These are phyloP conservation scores for Neoniphon sammara DNA, from an alignment of 2,797 vertebrate species.

Conservation along the genomic window DNA sequence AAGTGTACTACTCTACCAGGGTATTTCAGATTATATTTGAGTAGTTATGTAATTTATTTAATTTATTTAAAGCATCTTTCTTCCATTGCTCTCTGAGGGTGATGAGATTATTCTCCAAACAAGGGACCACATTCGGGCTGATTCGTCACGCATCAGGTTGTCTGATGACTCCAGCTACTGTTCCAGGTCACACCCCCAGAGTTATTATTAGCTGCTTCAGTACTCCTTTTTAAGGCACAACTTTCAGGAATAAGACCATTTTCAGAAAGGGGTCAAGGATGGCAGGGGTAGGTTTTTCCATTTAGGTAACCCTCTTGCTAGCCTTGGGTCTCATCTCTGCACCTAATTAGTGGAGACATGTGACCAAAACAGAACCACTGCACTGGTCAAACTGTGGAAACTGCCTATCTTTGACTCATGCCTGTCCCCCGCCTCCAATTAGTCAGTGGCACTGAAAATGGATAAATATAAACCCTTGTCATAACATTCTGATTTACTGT, in stretches of 20 bases:
- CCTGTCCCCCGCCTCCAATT: constrained; percentile 29
- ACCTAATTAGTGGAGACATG: constrained; percentile 75
- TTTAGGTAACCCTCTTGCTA: constrained; percentile 63
- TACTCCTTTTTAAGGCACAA: constrained; percentile 83
- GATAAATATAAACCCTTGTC: constrained; percentile 58
- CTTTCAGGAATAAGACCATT: constrained; percentile 70
- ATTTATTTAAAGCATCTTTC: constrained; percentile 20
- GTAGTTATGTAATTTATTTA: too few species aligned
- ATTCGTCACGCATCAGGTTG: constrained; percentile 75
- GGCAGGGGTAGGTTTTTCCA: constrained; percentile 71
- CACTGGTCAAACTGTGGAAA: constrained; percentile 64
- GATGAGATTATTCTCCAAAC: constrained; percentile 79
- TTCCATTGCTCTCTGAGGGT: constrained; percentile 53
- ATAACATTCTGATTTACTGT: constrained; percentile 21
- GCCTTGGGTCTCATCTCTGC: constrained; percentile 56
- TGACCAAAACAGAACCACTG: constrained; percentile 71
- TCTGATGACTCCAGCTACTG: constrained; percentile 71
- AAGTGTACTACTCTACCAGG: background rate
- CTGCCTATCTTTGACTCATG: constrained; percentile 46
- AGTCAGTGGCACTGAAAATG: constrained; percentile 50
- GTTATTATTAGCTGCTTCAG: constrained; percentile 79
- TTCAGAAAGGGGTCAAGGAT: constrained; percentile 75
- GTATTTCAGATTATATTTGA: background rate
- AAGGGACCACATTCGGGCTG: constrained; percentile 71
- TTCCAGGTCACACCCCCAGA: constrained; percentile 68